Percentiles rank a stretch among this genome's conserved stretches.
Conservation (phyloP, 2,113 vertebrate genomes). For the Plotosus lineatus region DNA sequence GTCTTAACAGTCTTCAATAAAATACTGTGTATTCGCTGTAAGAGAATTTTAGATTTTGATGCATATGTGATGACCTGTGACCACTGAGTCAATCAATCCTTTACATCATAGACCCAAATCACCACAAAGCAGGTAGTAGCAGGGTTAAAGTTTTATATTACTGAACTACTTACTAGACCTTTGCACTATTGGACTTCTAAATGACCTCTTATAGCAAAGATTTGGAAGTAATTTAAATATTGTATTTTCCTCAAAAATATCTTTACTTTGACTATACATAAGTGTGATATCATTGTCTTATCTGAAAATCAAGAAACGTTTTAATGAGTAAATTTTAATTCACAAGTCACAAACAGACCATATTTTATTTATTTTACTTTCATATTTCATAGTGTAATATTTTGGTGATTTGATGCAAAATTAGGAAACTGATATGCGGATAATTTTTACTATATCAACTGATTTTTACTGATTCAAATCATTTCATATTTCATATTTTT, state of each 20-base stretch:
- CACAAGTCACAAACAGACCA: no score
- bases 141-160: background rate
- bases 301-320: no score
- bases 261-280: background rate
- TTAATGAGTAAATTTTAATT: no score
- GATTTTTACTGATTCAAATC: no score
- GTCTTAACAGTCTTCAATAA: conserved; percentile 7
- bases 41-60: background rate
- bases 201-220: no score
- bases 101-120: background rate
- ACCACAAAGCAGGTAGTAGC: background rate
- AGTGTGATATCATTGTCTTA: conserved; percentile 33
- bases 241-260: background rate
- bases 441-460: no score
- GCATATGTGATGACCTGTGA: background rate
- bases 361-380: no score
- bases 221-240: background rate
- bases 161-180: background rate
- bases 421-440: no score
- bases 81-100: background rate
- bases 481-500: no score
- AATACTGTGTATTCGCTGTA: background rate
- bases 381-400: no score
- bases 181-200: no score
- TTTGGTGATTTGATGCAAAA: no score